Percentiles rank a stretch among this genome's conserved stretches.
These are phyloP conservation scores for Muschampia plurimacula DNA, from an alignment of 2,888 invertebrate species.

Conservation along the genomic window DNA sequence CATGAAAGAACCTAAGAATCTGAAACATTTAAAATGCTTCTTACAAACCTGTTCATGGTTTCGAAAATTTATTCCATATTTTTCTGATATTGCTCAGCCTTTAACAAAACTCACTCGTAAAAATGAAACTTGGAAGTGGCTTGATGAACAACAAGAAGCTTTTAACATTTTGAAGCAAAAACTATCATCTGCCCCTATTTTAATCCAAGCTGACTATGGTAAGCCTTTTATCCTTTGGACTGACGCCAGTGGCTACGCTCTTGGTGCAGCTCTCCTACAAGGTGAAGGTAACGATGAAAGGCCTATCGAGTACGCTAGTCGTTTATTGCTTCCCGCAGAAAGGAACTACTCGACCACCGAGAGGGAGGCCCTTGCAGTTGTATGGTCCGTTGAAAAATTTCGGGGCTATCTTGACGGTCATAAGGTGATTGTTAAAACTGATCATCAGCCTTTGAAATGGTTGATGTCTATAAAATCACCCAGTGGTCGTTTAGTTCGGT, in stretches of 20 bases:
- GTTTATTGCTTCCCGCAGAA: constrained; percentile 50
- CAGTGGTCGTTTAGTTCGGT: constrained; percentile 61
- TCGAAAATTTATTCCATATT: constrained; percentile 50
- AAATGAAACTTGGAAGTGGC: constrained; percentile 50
- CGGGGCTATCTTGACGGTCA: constrained; percentile 53
- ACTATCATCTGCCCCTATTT: constrained; percentile 48
- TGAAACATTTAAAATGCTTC: constrained; percentile 46
- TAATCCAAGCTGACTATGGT: constrained; percentile 47
- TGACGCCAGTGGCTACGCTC: constrained; percentile 49
- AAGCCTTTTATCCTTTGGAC: constrained; percentile 52
- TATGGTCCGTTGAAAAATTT: not conserved
- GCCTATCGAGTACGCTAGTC: constrained; percentile 49
- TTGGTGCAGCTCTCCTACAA: constrained; percentile 51
- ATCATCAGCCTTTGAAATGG: constrained; percentile 69
- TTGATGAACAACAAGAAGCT: constrained; percentile 37
- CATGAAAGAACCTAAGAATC: constrained; percentile 41
- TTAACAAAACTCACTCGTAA: constrained; percentile 52
- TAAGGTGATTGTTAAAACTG: constrained; percentile 59
- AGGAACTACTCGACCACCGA: constrained; percentile 66
- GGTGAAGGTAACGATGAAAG: constrained; percentile 47
- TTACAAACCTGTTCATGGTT: constrained; percentile 56
- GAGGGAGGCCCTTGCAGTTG: constrained; percentile 54
- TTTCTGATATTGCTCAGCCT: constrained; percentile 50
- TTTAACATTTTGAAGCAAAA: constrained; percentile 37
- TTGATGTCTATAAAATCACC: constrained; percentile 57